Conservation (phyloP, 2,797 vertebrate genomes). For the Crocodylus rhombifer region DNA sequence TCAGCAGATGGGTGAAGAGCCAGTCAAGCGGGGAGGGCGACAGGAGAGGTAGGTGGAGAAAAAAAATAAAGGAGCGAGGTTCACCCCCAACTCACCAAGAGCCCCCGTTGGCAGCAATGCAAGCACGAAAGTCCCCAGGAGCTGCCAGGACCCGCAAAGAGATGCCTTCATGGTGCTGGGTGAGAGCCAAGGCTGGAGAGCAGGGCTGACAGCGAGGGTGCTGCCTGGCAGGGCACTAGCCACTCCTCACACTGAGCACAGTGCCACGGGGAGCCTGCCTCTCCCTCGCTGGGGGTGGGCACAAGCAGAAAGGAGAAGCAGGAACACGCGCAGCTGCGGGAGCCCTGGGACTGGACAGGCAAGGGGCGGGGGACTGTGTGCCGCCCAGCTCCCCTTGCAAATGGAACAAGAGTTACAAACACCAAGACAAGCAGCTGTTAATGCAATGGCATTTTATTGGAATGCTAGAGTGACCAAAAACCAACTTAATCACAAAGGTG, state of each 20-base stretch:
- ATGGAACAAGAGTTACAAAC: neutral
- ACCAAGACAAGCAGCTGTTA: neutral
- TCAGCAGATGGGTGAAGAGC: rapidly evolving
- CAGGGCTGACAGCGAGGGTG: rapidly evolving
- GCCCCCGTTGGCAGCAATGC: rapidly evolving
- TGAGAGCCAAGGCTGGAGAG: neutral
- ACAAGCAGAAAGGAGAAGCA: slow-evolving; percentile 26
- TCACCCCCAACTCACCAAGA: slow-evolving; percentile 15
- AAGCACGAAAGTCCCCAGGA: neutral
- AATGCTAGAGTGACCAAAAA: neutral
- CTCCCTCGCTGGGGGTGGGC: rapidly evolving
- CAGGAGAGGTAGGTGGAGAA: neutral
- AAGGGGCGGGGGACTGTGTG: neutral
- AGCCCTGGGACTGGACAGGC: neutral
- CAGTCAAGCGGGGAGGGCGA: neutral
- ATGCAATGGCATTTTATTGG: slow-evolving; percentile 30
- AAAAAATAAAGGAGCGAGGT: neutral
- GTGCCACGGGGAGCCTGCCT: rapidly evolving
- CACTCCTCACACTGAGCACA: neutral
- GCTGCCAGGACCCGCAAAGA: neutral
- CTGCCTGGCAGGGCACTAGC: rapidly evolving
- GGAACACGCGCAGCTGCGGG: neutral
- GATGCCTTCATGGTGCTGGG: neutral
- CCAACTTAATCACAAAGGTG: neutral
- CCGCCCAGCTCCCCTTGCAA: neutral